A percentile compares a stretch with the other conserved stretches of the same genome.
These are phyloP conservation scores for Tachycineta bicolor DNA, from an alignment of 2,113 vertebrate genomes.

Conservation along the genomic window DNA sequence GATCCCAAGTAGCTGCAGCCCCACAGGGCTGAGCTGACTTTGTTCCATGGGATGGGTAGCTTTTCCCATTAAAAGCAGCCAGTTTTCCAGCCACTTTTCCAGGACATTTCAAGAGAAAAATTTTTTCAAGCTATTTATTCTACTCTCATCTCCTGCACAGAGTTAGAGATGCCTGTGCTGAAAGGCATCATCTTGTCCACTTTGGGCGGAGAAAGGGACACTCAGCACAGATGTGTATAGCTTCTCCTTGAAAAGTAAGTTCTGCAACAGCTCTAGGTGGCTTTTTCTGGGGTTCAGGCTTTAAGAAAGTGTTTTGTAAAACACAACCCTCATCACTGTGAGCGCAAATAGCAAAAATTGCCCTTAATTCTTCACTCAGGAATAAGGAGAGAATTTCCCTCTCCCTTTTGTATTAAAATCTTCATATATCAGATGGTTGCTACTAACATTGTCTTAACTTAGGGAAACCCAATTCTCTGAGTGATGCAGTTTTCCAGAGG, in stretches of 20 bases:
- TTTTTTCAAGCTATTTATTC: neutral
- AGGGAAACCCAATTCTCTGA: neutral
- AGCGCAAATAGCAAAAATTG: neutral
- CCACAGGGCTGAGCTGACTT: neutral
- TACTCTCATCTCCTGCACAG: neutral
- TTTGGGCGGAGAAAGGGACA: neutral
- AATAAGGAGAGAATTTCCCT: neutral
- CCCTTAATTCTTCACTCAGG: neutral
- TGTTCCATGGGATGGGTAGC: fast-evolving
- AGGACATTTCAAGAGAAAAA: neutral
- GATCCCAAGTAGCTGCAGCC: neutral
- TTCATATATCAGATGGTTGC: neutral
- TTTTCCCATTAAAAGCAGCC: neutral
- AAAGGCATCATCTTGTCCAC: neutral
- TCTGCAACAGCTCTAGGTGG: neutral
- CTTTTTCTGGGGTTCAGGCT: neutral
- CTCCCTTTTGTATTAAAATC: neutral
- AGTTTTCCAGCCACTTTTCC: neutral
- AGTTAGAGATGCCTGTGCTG: neutral
- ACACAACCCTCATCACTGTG: neutral
- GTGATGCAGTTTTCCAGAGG: neutral
- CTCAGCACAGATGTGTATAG: fast-evolving
- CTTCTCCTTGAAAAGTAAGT: neutral
- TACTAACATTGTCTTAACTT: neutral
- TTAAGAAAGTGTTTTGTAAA: neutral